These are phyloP conservation scores for Oscheius sp. DNA, from an alignment of 2,888 invertebrate species.

Conservation along the genomic window DNA sequence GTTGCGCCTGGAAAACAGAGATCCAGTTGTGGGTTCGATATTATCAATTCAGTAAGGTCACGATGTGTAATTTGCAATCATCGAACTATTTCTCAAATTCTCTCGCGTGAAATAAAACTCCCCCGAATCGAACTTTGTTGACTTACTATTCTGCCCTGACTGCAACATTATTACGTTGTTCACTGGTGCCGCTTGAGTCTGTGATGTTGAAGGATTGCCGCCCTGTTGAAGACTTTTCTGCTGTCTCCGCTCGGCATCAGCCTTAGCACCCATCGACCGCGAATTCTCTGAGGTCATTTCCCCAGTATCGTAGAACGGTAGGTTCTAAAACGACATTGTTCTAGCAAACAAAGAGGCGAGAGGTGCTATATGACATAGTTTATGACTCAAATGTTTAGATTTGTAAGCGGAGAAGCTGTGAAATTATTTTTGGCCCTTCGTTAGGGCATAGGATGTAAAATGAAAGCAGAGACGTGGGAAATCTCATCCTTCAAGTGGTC, in stretches of 20 bases:
- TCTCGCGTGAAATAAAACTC: background rate
- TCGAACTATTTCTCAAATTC: background rate
- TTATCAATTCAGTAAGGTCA: background rate
- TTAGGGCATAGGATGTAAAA: too few species aligned
- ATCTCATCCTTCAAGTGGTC: too few species aligned
- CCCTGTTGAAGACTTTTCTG: slow-evolving; percentile 7
- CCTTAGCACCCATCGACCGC: slow-evolving; percentile 83
- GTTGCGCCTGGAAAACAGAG: too few species aligned
- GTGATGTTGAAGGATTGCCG: background rate
- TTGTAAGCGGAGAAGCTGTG: too few species aligned
- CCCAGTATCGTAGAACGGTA: slow-evolving; percentile 24
- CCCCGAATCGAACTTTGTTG: too few species aligned
- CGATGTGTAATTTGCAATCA: too few species aligned
- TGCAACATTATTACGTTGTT: slow-evolving; percentile 24
- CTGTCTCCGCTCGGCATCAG: slow-evolving; percentile 78
- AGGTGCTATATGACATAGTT: background rate
- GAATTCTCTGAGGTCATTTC: slow-evolving; percentile 57
- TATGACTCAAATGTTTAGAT: background rate
- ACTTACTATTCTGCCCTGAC: slow-evolving; percentile 22
- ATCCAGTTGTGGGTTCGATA: too few species aligned
- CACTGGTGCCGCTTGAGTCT: background rate
- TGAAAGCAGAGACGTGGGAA: too few species aligned
- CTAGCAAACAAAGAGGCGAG: background rate
- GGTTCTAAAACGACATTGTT: slow-evolving; percentile 18
- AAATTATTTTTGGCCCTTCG: too few species aligned